phyloP scores from a whole-genome alignment of 2,113 vertebrate species.

The Paramormyrops kingsleyae region DNA sequence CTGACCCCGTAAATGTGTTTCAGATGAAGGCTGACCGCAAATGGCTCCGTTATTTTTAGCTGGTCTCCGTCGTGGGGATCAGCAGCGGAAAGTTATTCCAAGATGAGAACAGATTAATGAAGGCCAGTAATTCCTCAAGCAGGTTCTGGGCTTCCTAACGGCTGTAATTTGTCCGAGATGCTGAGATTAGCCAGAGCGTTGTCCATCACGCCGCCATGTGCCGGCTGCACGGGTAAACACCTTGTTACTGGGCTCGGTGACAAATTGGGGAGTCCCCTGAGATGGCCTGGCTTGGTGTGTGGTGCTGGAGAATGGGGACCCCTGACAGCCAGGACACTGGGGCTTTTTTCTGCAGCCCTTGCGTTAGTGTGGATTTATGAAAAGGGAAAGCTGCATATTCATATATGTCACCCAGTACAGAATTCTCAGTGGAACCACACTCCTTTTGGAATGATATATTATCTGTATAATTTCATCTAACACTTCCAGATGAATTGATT shows the following conservation, averaged over 20 bases:
- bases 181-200: not conserved
- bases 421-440: not conserved
- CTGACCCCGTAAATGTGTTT: not conserved
- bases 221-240: not conserved
- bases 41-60: constrained; percentile 15
- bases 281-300: not conserved
- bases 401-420: not conserved
- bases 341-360: not conserved
- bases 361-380: not conserved
- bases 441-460: not conserved
- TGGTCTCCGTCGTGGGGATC: not conserved
- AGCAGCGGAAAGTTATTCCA: constrained; percentile 13
- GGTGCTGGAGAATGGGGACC: not conserved
- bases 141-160: not conserved
- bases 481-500: not conserved
- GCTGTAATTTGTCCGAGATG: not conserved
- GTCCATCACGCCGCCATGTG: not conserved
- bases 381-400: not conserved
- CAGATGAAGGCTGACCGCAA: not conserved
- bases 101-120: constrained; percentile 20
- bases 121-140: not conserved
- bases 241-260: not conserved
- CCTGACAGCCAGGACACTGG: not conserved
- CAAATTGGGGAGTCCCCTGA: not conserved
- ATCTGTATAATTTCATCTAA: not conserved